Evolutionary conservation across 2,797 vertebrate genomes (phyloP).

Genomic region (Tinamus major): DNA sequence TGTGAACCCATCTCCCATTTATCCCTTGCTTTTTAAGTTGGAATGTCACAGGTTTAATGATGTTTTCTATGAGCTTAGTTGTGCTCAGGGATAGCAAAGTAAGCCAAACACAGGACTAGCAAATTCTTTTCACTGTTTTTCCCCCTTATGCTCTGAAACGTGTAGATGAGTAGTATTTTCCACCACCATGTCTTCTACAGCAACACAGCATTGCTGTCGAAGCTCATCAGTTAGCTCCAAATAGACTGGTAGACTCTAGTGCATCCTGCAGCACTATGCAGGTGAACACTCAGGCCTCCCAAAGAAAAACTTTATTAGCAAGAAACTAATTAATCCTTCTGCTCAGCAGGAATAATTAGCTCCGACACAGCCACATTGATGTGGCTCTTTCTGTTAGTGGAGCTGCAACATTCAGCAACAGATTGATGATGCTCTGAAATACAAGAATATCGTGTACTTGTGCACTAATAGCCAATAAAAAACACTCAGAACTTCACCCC

Average conservation of each 20-base stretch:
- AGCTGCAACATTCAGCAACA: constrained; percentile 19
- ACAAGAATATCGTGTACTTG: not conserved
- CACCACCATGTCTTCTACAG: not conserved
- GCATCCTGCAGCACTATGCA: not conserved
- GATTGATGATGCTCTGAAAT: not conserved
- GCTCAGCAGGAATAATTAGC: constrained; percentile 38
- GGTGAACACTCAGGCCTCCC: not conserved
- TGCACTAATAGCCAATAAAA: not conserved
- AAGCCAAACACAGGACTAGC: not conserved
- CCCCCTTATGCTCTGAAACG: not conserved
- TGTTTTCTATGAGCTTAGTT: not conserved
- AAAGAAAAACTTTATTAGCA: constrained; percentile 51
- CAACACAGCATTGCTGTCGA: not conserved
- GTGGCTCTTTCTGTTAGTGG: not conserved
- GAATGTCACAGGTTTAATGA: not conserved
- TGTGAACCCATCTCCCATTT: not conserved
- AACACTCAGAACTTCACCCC: not conserved
- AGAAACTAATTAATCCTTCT: constrained; percentile 47
- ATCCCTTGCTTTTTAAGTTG: not conserved
- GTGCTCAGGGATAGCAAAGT: not conserved
- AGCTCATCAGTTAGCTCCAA: not conserved
- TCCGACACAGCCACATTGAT: not conserved
- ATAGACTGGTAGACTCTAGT: not conserved
- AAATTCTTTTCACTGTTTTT: not conserved
- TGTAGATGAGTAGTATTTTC: not conserved